Percentiles rank a stretch among this genome's conserved stretches.
These are phyloP conservation scores for Archilochus colubris DNA, from an alignment of 2,113 vertebrate genomes.

Conservation along the genomic window DNA sequence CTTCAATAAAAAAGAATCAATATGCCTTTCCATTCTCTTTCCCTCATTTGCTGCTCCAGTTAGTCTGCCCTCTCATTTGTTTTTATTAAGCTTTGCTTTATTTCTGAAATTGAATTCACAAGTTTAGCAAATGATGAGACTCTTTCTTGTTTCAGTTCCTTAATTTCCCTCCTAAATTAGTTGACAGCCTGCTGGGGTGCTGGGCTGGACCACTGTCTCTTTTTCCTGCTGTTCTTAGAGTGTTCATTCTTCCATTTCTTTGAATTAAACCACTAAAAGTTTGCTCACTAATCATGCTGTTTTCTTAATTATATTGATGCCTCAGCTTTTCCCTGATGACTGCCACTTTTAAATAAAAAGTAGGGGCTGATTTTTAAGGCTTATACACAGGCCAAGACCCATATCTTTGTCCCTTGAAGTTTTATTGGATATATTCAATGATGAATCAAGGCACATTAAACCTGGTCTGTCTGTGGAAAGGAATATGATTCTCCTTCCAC, in stretches of 20 bases:
- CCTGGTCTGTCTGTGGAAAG: not conserved
- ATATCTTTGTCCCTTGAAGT: not conserved
- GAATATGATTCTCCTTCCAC: not conserved
- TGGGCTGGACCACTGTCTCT: not conserved
- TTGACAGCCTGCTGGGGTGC: not conserved
- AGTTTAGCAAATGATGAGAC: conserved; percentile 19
- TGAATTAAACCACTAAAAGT: not conserved
- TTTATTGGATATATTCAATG: not conserved
- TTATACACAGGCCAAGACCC: not conserved
- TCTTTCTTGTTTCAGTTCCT: conserved; percentile 17
- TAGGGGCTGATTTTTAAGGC: not conserved
- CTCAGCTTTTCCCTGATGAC: not conserved
- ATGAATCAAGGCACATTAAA: not conserved
- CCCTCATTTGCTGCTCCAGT: conserved; percentile 24
- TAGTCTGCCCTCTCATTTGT: conserved; percentile 38
- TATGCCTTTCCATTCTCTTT: not conserved
- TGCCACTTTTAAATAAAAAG: not conserved
- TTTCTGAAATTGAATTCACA: conserved; percentile 60
- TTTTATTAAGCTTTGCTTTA: conserved; percentile 65
- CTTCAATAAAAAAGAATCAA: conserved; percentile 32
- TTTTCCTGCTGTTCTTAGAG: not conserved
- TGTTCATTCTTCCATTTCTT: not conserved
- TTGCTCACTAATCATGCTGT: not conserved
- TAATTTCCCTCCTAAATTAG: conserved; percentile 31
- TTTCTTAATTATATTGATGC: not conserved